Percentiles rank a stretch among this genome's conserved stretches.
Conservation (phyloP, 2,888 invertebrate genomes). For the Dioctria rufipes region DNA sequence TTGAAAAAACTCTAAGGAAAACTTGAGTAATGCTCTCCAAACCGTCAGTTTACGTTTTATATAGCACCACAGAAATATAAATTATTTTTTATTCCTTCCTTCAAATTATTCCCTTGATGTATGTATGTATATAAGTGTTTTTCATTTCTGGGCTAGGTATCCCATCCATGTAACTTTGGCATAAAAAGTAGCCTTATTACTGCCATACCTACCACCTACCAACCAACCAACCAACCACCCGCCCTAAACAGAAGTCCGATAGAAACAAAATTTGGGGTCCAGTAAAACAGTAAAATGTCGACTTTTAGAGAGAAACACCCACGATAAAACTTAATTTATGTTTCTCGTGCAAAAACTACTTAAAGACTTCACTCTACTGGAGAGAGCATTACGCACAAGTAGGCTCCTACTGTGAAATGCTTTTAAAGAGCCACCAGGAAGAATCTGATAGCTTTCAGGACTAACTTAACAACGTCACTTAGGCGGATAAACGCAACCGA, state of each 20-base stretch:
- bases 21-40: slow-evolving; percentile 6
- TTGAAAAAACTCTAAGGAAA: slow-evolving; percentile 13
- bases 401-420: too few relatives aligned
- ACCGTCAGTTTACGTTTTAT: slow-evolving; percentile 14
- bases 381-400: too few relatives aligned
- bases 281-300: background rate
- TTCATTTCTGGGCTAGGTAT: background rate
- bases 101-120: background rate
- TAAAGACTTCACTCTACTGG: slow-evolving; percentile 3
- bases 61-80: slow-evolving; percentile 11
- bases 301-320: background rate
- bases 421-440: too few relatives aligned
- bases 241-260: background rate
- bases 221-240: background rate
- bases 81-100: background rate
- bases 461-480: background rate
- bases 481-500: slow-evolving; percentile 6
- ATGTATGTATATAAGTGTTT: background rate
- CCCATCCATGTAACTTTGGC: background rate
- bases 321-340: slow-evolving; percentile 36
- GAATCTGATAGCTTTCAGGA: too few relatives aligned
- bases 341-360: slow-evolving; percentile 42
- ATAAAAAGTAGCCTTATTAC: slow-evolving; percentile 8
- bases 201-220: background rate
- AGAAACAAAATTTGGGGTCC: background rate